Conservation (phyloP, 2,113 vertebrate species). For the Lepus europaeus region DNA sequence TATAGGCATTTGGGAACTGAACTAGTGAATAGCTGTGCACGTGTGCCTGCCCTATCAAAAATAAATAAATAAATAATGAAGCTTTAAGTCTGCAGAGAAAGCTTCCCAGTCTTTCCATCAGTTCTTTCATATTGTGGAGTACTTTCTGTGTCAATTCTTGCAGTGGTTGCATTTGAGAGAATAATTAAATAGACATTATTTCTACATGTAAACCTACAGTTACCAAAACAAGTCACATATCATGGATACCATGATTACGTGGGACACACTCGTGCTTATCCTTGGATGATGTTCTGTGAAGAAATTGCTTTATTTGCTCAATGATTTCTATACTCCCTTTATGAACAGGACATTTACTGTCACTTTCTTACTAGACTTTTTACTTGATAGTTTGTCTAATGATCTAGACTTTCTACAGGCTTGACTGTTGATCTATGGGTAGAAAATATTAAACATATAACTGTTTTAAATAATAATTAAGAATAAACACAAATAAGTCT, state of each 20-base stretch:
- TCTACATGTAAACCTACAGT: slow-evolving; percentile 16
- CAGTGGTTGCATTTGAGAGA: neutral
- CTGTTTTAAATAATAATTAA: neutral
- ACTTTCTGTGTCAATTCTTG: neutral
- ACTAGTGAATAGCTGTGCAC: no score
- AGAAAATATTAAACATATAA: slow-evolving; percentile 39
- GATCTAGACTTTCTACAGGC: neutral
- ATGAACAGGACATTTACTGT: neutral
- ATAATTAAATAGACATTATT: neutral
- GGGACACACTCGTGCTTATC: neutral
- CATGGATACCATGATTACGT: neutral
- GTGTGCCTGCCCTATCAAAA: no score
- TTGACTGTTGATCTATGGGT: slow-evolving; percentile 18
- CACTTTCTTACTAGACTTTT: slow-evolving; percentile 31
- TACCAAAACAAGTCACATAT: neutral
- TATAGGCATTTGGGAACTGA: no score
- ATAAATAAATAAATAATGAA: no score
- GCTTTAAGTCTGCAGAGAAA: neutral
- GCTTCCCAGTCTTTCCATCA: neutral
- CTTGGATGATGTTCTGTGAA: neutral
- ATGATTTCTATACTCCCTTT: neutral
- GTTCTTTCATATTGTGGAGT: neutral
- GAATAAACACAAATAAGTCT: slow-evolving; percentile 12
- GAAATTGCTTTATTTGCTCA: slow-evolving; percentile 12
- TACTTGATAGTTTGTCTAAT: slow-evolving; percentile 16